Base-by-base conservation (phyloP, 1,140 invertebrate genomes). In the Lepidotrigona ventralis region DNA sequence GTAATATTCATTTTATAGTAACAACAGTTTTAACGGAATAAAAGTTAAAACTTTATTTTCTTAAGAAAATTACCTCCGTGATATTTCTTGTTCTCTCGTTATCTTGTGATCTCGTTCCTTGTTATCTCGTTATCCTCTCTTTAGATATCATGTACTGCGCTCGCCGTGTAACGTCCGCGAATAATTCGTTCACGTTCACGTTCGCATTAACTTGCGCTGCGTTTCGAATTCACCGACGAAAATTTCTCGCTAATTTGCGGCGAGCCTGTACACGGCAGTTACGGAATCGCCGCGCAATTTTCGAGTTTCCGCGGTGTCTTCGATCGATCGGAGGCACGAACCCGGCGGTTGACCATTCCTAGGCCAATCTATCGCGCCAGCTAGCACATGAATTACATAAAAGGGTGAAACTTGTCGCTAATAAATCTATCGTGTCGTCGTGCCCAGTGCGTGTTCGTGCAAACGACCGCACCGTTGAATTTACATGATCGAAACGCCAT, bases 241-340 rank as follows among this genome's bases (percentile, higher is more conserved):
- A 58, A 53, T 66, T 53, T 68, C 33, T n/a, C 33, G 19, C 33
- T 60, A 81, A 81, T 81, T 74, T 74, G 29, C 66, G 26, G 39
- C 12, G 14, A 2, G 21, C 21, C 2, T 19, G 8, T 51, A 60
- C 12, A n/a, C 23, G 39, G 71, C 51, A 75, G 79, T 79, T 68
- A 26, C 64, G 53, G 56, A n/a, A 64, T 46, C 58, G 72, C 29
- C 56, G 54, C 21, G 21, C 26, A 14, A 87, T 79, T 88, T 33
- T 81, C 33, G 17, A 29, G 53, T 17, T 77, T 71, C 33, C 79
- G 68, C 15, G 26, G 23, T 19, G 39, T 87, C 70, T 81, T 77
- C 29, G 73, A 72, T 83, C 73, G 81, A 84, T 81, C 84, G 73
- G 80, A 85, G n/a, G 69, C 70, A 69, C n/a, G 78, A 79, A 64